These are phyloP conservation scores for Callocephalon fimbriatum DNA, from an alignment of 2,113 vertebrate species.

Conservation along the genomic window DNA sequence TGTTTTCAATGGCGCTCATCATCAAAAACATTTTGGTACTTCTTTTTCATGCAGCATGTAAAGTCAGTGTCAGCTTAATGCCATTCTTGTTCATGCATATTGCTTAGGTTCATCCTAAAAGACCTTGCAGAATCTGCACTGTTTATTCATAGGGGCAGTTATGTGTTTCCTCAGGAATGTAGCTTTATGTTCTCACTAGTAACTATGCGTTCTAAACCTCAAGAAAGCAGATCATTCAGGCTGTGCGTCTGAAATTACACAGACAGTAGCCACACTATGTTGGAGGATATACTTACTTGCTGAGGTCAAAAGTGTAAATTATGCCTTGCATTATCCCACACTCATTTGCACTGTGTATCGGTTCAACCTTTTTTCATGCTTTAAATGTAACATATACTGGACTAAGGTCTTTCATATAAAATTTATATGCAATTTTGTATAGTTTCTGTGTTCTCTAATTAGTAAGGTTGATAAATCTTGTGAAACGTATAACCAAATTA, in stretches of 20 bases:
- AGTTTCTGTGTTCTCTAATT: background rate
- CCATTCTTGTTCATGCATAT: background rate
- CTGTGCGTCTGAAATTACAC: background rate
- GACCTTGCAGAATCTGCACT: background rate
- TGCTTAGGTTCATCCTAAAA: background rate
- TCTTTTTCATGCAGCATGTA: background rate
- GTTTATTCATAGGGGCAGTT: background rate
- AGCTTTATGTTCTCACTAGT: background rate
- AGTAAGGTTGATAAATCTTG: background rate
- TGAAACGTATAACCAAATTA: background rate
- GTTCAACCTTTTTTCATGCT: background rate
- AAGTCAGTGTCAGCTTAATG: background rate
- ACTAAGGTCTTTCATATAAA: background rate
- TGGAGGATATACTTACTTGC: background rate
- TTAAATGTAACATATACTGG: background rate
- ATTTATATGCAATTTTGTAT: background rate
- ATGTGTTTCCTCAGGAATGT: fast-evolving
- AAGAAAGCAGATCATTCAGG: background rate
- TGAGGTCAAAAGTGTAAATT: background rate
- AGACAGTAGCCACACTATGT: background rate
- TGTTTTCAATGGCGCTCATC: background rate
- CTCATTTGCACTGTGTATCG: background rate
- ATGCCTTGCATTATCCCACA: background rate
- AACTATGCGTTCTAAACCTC: background rate
- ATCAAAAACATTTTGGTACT: background rate